Percentiles rank a stretch among this genome's conserved stretches.
Evolutionary conservation across 2,888 invertebrate species (phyloP).

Genomic region (Papilio gigon): DNA sequence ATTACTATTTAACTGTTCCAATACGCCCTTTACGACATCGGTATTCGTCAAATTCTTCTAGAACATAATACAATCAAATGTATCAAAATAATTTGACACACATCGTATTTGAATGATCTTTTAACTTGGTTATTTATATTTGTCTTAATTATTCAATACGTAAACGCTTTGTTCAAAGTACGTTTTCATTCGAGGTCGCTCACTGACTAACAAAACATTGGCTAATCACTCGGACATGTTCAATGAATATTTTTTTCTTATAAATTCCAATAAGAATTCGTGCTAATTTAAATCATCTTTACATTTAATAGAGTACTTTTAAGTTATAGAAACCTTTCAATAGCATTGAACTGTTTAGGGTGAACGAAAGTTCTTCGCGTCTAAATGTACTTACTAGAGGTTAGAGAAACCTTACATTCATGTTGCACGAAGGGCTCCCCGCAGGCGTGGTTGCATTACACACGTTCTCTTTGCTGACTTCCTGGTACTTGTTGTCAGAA

Average conservation of each 20-base stretch:
- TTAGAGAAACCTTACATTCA: conserved; percentile 52
- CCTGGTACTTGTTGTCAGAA: conserved; percentile 56
- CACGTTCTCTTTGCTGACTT: conserved; percentile 64
- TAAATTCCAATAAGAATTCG: conserved; percentile 31
- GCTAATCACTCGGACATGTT: conserved; percentile 66
- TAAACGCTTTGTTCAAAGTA: conserved; percentile 68
- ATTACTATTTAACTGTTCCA: conserved; percentile 6
- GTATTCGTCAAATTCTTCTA: neutral
- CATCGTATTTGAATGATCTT: conserved; percentile 25
- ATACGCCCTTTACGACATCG: neutral
- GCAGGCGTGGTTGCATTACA: conserved; percentile 62
- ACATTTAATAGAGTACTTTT: neutral
- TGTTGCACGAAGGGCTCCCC: conserved; percentile 58
- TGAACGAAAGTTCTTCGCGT: conserved; percentile 31
- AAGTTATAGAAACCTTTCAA: neutral
- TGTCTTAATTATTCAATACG: conserved; percentile 43
- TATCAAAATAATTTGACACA: neutral
- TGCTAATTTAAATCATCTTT: conserved; percentile 14
- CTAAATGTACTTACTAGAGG: conserved; percentile 48
- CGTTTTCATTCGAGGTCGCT: conserved; percentile 72
- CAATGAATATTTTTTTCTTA: conserved; percentile 55
- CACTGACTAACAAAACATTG: conserved; percentile 67
- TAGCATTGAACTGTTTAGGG: neutral
- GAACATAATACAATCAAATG: neutral
- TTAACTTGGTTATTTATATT: conserved; percentile 42